A percentile compares a stretch with the other conserved stretches of the same genome.
These are phyloP conservation scores for Crypturellus undulatus DNA, from an alignment of 2,113 vertebrate genomes.

Conservation along the genomic window DNA sequence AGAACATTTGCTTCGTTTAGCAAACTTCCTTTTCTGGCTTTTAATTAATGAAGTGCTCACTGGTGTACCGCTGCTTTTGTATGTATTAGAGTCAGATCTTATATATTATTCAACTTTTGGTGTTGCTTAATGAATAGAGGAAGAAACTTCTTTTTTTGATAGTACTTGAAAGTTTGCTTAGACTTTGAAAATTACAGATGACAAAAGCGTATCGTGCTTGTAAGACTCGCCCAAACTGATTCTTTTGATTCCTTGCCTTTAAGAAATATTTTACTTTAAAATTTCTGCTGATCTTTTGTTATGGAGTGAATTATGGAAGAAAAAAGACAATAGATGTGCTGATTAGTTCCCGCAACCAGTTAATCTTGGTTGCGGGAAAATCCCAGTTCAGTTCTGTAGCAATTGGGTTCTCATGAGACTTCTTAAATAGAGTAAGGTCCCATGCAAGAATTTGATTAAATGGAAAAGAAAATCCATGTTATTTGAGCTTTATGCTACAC, in stretches of 20 bases:
- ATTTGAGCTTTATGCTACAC: neutral
- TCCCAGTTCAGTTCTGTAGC: neutral
- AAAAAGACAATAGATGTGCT: neutral
- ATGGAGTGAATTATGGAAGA: neutral
- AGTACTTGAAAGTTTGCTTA: slow-evolving; percentile 16
- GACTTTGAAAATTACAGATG: neutral
- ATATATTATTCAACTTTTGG: neutral
- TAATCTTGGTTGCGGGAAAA: neutral
- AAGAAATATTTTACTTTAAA: neutral
- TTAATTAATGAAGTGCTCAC: slow-evolving; percentile 77
- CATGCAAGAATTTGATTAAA: neutral
- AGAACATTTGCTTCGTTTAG: slow-evolving; percentile 80
- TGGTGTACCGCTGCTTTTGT: slow-evolving; percentile 67
- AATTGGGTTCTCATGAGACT: neutral
- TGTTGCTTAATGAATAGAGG: neutral
- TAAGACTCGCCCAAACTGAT: rapidly evolving
- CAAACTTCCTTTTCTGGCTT: slow-evolving; percentile 78
- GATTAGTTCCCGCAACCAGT: neutral
- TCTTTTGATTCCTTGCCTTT: neutral
- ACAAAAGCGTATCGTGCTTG: neutral
- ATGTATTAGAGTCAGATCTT: slow-evolving; percentile 16
- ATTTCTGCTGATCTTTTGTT: neutral
- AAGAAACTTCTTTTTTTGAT: neutral
- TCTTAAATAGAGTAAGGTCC: neutral
- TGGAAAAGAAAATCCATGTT: neutral